Evolutionary conservation across 2,113 vertebrate genomes (phyloP).

Genomic region (Lepus americanus): DNA sequence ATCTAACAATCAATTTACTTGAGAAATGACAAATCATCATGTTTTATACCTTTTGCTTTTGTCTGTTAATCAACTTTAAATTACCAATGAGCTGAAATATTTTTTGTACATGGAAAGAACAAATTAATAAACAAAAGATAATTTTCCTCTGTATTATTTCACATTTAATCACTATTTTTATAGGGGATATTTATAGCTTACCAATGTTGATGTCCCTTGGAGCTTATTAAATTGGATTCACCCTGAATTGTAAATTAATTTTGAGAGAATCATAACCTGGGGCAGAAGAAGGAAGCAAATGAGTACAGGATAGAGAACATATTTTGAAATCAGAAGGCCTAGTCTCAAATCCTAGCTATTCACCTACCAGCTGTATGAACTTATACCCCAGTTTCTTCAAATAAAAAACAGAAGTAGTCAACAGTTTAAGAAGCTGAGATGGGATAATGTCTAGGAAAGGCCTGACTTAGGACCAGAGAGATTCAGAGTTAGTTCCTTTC

Average conservation of each 20-base stretch:
- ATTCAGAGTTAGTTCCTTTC: neutral
- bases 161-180: conserved; percentile 41
- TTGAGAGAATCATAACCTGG: neutral
- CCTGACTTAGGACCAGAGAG: neutral
- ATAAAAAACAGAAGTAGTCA: neutral
- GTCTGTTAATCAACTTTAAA: conserved; percentile 60
- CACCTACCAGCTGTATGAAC: neutral
- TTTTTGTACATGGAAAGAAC: neutral
- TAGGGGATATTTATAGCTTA: neutral
- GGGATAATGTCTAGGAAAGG: neutral
- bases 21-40: conserved; percentile 2
- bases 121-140: conserved; percentile 51
- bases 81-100: conserved; percentile 11
- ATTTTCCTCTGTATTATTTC: conserved; percentile 13
- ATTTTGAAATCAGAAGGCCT: neutral
- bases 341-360: neutral
- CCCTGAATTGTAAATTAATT: conserved; percentile 33
- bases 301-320: neutral
- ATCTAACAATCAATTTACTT: neutral
- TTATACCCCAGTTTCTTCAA: neutral
- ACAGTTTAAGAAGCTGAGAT: neutral
- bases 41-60: conserved; percentile 22
- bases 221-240: conserved; percentile 46
- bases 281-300: neutral
- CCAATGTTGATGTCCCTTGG: neutral